Percentiles rank a stretch among this genome's conserved stretches.
phyloP scores from a whole-genome alignment of 2,888 invertebrate genomes.

The Drosophila melanosoma region DNA sequence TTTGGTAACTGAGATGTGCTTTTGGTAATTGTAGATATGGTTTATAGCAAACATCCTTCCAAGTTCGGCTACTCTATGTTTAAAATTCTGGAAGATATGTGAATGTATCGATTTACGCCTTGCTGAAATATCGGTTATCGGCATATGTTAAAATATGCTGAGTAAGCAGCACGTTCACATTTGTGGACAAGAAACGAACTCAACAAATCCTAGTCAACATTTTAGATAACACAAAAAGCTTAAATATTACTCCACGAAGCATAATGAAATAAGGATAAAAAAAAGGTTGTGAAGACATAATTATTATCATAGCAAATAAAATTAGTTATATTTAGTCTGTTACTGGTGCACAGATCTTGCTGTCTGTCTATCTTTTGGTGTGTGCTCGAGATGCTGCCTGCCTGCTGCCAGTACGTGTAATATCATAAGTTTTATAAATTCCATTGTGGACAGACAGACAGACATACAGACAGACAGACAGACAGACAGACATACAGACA shows the following conservation, averaged over 20 bases:
- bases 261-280: neutral
- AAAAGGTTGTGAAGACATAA: neutral
- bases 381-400: slow-evolving; percentile 11
- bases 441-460: slow-evolving; percentile 61
- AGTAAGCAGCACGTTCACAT: neutral
- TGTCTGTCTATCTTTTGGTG: neutral
- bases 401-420: slow-evolving; percentile 38
- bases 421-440: slow-evolving; percentile 78
- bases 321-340: neutral
- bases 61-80: too few relatives aligned
- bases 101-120: too few relatives aligned
- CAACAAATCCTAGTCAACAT: neutral
- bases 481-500: slow-evolving; percentile 17
- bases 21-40: too few relatives aligned
- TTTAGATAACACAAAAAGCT: neutral
- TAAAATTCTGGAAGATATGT: too few relatives aligned
- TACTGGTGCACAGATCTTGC: slow-evolving; percentile 8
- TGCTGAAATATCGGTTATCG: too few relatives aligned
- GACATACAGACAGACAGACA: slow-evolving; percentile 33
- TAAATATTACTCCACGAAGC: neutral
- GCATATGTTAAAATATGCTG: neutral
- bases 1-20: too few relatives aligned
- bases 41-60: too few relatives aligned
- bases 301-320: slow-evolving; percentile 1
- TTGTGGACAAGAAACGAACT: neutral